Evolutionary conservation across 2,113 vertebrate genomes (phyloP).

Genomic region (Erythrolamprus reginae): DNA sequence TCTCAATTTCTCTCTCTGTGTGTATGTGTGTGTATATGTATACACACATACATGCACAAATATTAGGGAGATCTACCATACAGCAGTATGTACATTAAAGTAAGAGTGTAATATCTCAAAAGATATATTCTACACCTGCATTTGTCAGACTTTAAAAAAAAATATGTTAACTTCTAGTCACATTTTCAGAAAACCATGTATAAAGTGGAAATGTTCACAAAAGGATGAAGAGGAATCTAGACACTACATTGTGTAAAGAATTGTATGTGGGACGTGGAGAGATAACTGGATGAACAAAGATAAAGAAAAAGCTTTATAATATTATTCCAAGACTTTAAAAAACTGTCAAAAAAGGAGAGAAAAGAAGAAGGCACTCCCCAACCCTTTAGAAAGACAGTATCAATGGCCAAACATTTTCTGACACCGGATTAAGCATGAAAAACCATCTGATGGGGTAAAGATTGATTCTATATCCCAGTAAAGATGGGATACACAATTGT

Average conservation of each 20-base stretch:
- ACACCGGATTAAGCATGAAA: not conserved
- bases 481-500: not conserved
- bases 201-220: not conserved
- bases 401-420: not conserved
- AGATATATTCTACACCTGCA: not conserved
- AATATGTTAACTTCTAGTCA: not conserved
- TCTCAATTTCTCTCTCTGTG: not conserved
- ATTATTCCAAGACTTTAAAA: not conserved
- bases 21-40: not conserved
- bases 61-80: not conserved
- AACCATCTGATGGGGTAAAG: not conserved
- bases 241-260: not conserved
- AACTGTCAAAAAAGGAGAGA: not conserved
- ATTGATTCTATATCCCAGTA: not conserved
- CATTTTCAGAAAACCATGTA: not conserved
- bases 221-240: not conserved
- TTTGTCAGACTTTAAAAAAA: not conserved
- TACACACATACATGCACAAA: not conserved
- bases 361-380: not conserved
- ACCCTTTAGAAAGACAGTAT: not conserved
- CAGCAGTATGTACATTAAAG: not conserved
- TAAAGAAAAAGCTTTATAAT: not conserved
- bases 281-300: not conserved
- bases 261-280: rapidly evolving
- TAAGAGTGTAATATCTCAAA: not conserved